Percentiles rank a stretch among this genome's conserved stretches.
Evolutionary conservation across 2,888 invertebrate genomes (phyloP).

Genomic region (Lamproptera curius): DNA sequence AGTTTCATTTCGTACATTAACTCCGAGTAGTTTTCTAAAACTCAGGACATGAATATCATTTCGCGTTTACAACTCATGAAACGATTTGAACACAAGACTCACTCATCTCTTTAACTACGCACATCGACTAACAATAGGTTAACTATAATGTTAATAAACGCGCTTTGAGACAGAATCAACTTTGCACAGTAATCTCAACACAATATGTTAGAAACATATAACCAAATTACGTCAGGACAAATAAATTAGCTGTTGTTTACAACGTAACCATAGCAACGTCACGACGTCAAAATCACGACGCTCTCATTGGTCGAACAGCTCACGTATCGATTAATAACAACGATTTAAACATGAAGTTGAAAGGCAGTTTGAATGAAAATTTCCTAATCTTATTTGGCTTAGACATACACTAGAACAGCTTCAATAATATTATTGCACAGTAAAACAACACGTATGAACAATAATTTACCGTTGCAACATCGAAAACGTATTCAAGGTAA

Average conservation of each 20-base stretch:
- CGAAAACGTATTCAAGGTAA: too few species aligned
- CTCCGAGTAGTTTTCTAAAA: slow-evolving; percentile 43
- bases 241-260: too few species aligned
- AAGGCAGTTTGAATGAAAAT: too few species aligned
- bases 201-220: slow-evolving; percentile 42
- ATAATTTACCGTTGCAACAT: slow-evolving; percentile 29
- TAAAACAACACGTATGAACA: slow-evolving; percentile 35
- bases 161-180: slow-evolving; percentile 61
- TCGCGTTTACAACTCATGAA: slow-evolving; percentile 47
- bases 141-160: slow-evolving; percentile 36
- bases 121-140: slow-evolving; percentile 33
- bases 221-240: too few species aligned
- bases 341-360: too few species aligned
- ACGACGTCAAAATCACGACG: too few species aligned
- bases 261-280: too few species aligned
- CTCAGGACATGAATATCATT: slow-evolving; percentile 59
- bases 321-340: too few species aligned
- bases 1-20: slow-evolving; percentile 44
- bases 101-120: slow-evolving; percentile 54
- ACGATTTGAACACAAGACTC: slow-evolving; percentile 39
- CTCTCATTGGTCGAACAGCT: too few species aligned
- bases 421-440: slow-evolving; percentile 44
- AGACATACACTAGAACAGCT: slow-evolving; percentile 36
- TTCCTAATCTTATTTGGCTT: too few species aligned
- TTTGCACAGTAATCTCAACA: slow-evolving; percentile 57